Percentiles rank a stretch among this genome's conserved stretches.
Evolutionary conservation across 2,113 vertebrate genomes (phyloP).

Genomic region (Cyprinodon variegatus): DNA sequence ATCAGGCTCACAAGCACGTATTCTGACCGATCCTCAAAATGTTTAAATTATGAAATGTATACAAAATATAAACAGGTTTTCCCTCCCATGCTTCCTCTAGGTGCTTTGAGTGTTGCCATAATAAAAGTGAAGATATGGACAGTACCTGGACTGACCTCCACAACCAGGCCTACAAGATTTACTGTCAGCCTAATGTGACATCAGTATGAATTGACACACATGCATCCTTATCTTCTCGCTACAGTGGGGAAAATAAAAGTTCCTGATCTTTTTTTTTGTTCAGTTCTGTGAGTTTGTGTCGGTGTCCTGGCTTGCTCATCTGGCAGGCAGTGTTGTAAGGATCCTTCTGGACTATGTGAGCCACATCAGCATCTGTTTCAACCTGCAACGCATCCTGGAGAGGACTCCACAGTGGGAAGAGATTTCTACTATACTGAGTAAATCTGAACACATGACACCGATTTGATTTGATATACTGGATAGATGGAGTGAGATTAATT

Average conservation of each 20-base stretch:
- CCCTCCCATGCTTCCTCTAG: constrained; percentile 37
- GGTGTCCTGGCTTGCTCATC: constrained; percentile 82
- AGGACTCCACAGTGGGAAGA: constrained; percentile 85
- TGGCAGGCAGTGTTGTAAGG: constrained; percentile 80
- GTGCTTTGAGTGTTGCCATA: constrained; percentile 88
- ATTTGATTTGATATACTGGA: not conserved
- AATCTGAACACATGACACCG: constrained; percentile 16
- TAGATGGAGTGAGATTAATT: not conserved
- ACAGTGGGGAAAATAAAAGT: not conserved
- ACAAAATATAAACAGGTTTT: not conserved
- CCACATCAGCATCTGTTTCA: constrained; percentile 82
- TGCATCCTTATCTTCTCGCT: not conserved
- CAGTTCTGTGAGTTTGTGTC: constrained; percentile 91
- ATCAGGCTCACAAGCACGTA: constrained; percentile 73
- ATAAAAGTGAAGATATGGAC: constrained; percentile 76
- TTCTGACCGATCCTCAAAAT: not conserved
- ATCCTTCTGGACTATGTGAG: constrained; percentile 86
- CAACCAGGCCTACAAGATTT: constrained; percentile 52
- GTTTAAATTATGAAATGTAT: not conserved
- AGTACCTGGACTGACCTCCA: constrained; percentile 73
- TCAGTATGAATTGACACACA: constrained; percentile 48
- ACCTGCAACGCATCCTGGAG: constrained; percentile 81
- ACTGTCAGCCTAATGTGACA: constrained; percentile 50
- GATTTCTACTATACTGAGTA: constrained; percentile 85
- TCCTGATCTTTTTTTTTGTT: constrained; percentile 44